Evolutionary conservation across 2,888 invertebrate species (phyloP).

Genomic region (Odontomyia ornata): DNA sequence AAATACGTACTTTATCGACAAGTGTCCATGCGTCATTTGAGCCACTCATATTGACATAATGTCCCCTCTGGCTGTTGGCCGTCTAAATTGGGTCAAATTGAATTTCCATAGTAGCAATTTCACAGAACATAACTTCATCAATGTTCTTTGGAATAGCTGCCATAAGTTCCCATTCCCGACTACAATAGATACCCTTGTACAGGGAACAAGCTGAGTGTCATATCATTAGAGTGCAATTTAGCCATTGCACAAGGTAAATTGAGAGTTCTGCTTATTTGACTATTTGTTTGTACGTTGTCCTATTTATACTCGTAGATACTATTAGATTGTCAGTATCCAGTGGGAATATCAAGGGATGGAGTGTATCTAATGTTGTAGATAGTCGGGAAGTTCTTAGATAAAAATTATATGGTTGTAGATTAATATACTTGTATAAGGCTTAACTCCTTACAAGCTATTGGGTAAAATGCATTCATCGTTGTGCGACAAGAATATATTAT

Average conservation of each 20-base stretch:
- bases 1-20: not conserved
- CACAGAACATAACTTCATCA: conserved; percentile 36
- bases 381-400: too few relatives aligned
- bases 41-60: not conserved
- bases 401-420: too few relatives aligned
- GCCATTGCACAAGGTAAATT: conserved; percentile 18
- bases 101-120: conserved; percentile 37
- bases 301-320: not conserved
- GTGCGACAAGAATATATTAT: too few relatives aligned
- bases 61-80: not conserved
- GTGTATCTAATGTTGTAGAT: not conserved
- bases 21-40: conserved; percentile 3
- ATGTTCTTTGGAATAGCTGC: not conserved
- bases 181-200: not conserved
- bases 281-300: not conserved
- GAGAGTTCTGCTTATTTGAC: conserved; percentile 3
- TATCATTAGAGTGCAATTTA: conserved; percentile 35
- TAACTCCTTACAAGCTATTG: too few relatives aligned
- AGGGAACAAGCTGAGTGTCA: not conserved
- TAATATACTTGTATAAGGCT: too few relatives aligned
- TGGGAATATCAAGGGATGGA: too few relatives aligned
- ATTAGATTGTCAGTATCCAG: too few relatives aligned
- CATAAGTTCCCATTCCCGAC: not conserved
- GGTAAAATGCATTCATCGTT: too few relatives aligned
- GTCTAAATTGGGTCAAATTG: conserved; percentile 39